Conservation (phyloP, 2,797 vertebrate species). For the Rhincodon typus region DNA sequence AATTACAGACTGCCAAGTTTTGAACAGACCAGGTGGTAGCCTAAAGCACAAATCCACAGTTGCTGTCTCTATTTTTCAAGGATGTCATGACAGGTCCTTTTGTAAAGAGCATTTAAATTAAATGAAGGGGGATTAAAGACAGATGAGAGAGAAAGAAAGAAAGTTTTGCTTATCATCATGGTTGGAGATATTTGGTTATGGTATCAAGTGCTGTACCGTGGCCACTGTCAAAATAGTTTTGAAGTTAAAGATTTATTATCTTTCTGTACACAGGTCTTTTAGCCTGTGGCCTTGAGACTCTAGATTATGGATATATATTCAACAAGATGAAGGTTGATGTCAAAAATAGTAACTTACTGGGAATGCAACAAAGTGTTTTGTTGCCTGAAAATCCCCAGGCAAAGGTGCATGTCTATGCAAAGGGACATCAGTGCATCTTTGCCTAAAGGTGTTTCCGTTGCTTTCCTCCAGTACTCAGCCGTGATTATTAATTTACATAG, state of each 20-base stretch:
- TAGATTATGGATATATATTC: not conserved
- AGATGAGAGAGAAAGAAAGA: not conserved
- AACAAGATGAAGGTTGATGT: not conserved
- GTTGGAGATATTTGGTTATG: not conserved
- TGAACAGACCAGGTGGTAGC: not conserved
- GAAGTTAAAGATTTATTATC: not conserved
- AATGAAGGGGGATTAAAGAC: not conserved
- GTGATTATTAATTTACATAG: slow-evolving; percentile 24
- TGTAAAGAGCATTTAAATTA: too few relatives aligned
- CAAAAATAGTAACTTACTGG: too few relatives aligned
- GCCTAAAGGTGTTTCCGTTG: not conserved
- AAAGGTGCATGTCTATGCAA: not conserved
- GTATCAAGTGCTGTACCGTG: not conserved
- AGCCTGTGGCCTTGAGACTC: not conserved
- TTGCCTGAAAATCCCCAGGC: not conserved
- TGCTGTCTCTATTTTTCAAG: not conserved
- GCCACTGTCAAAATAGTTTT: not conserved
- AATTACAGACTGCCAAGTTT: not conserved
- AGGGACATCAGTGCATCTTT: not conserved
- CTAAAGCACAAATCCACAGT: not conserved
- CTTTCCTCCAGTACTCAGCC: not conserved
- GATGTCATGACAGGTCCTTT: too few relatives aligned
- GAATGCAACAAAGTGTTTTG: too few relatives aligned
- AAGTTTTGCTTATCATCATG: not conserved
- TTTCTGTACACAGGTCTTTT: not conserved